Conservation (phyloP, 2,113 vertebrate species). For the Epinephelus cyanopodus region DNA sequence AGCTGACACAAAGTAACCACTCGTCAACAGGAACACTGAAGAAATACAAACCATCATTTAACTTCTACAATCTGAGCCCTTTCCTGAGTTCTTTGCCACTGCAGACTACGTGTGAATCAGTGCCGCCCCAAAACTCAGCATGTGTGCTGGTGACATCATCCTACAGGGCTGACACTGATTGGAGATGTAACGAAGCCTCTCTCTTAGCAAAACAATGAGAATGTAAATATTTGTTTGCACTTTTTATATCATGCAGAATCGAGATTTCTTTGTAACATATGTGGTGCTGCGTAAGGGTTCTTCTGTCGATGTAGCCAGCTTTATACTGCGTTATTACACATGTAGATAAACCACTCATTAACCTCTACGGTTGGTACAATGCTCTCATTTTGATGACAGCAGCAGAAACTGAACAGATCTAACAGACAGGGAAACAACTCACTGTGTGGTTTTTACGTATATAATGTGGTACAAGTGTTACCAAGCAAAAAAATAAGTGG, state of each 20-base stretch:
- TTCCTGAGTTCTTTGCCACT: neutral
- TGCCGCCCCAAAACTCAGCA: neutral
- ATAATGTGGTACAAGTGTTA: constrained; percentile 42
- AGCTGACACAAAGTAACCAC: constrained; percentile 35
- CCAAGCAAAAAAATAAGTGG: constrained; percentile 15
- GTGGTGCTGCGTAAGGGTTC: neutral
- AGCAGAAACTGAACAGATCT: constrained; percentile 18
- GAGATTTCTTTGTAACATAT: constrained; percentile 21
- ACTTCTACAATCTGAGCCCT: constrained; percentile 36
- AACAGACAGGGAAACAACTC: neutral
- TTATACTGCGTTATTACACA: constrained; percentile 14
- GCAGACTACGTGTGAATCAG: constrained; percentile 5
- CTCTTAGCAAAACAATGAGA: constrained; percentile 25
- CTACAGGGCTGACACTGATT: neutral
- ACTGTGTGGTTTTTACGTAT: neutral
- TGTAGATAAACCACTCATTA: constrained; percentile 41
- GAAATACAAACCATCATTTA: neutral
- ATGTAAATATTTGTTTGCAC: constrained; percentile 68
- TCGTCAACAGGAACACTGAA: neutral
- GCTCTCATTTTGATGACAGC: constrained; percentile 44
- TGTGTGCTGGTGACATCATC: constrained; percentile 8
- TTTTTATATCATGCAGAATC: constrained; percentile 32
- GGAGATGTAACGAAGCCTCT: neutral
- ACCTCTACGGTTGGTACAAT: constrained; percentile 42
- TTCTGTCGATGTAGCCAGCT: neutral